A percentile compares a stretch with the other conserved stretches of the same genome.
phyloP scores from a whole-genome alignment of 2,797 vertebrate species.

The Eleutherodactylus coqui region DNA sequence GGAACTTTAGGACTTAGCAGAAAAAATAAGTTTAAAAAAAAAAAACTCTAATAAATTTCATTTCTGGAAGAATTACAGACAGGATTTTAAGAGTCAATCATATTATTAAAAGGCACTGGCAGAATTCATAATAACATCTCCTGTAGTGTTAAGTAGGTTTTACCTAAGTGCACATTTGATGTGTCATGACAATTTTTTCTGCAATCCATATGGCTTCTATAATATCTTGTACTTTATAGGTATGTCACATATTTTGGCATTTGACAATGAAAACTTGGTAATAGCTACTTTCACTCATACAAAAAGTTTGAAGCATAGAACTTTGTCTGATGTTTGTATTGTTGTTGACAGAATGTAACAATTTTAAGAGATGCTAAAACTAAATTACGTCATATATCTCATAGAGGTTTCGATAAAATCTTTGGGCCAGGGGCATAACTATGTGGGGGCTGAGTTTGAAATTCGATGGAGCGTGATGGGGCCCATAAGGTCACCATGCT shows the following conservation, averaged over 20 bases:
- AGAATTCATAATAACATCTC: neutral
- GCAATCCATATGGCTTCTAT: neutral
- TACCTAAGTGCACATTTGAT: neutral
- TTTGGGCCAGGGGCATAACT: neutral
- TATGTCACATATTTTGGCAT: neutral
- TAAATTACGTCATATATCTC: neutral
- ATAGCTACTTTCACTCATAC: neutral
- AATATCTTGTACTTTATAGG: neutral
- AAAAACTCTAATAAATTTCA: neutral
- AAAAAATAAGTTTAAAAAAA: neutral
- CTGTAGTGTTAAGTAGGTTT: neutral
- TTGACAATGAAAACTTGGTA: neutral
- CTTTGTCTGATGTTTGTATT: neutral
- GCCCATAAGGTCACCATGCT: neutral
- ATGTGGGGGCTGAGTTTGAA: neutral
- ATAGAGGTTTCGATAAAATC: neutral
- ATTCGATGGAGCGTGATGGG: neutral
- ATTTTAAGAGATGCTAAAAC: neutral
- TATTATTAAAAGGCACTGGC: neutral
- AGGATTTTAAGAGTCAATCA: constrained; percentile 4
- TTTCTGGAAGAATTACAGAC: neutral
- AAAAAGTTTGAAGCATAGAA: neutral
- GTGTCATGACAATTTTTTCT: neutral
- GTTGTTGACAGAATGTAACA: neutral
- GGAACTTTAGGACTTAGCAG: neutral